phyloP scores from a whole-genome alignment of 2,797 vertebrate species.

The Sphenopsis melanotis region DNA sequence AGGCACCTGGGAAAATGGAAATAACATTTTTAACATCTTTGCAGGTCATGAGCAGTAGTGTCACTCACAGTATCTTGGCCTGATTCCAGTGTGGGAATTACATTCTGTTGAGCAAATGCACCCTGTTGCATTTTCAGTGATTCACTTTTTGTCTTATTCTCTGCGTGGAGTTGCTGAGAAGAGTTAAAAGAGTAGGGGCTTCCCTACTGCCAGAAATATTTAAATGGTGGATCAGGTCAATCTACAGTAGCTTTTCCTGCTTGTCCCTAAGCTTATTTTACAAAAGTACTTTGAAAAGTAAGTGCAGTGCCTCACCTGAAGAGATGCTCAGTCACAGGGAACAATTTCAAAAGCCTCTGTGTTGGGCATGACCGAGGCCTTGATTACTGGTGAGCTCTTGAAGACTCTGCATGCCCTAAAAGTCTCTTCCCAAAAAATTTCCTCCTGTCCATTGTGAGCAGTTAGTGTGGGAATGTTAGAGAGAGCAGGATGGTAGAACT shows the following conservation, averaged over 20 bases:
- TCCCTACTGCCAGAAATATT: background rate
- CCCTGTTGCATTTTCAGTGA: background rate
- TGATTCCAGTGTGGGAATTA: background rate
- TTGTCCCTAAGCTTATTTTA: background rate
- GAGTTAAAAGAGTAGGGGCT: background rate
- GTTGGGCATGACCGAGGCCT: background rate
- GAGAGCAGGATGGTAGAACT: background rate
- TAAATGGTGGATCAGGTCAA: background rate
- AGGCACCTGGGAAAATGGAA: background rate
- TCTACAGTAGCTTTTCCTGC: background rate
- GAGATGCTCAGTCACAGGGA: background rate
- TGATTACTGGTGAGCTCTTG: background rate
- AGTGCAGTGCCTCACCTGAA: background rate
- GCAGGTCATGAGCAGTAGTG: background rate
- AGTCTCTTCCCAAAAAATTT: background rate
- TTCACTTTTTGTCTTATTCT: background rate
- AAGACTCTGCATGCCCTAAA: background rate
- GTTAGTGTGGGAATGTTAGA: background rate
- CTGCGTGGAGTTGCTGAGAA: background rate
- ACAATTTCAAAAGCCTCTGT: background rate
- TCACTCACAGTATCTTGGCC: background rate
- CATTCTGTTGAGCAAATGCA: background rate
- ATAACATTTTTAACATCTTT: background rate
- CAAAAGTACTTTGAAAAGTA: background rate
- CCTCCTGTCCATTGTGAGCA: accelerated